Evolutionary conservation across 1,140 invertebrate species (phyloP), one percentile per base, ranked within the genome.

Genomic region (Apis cerana): DNA sequence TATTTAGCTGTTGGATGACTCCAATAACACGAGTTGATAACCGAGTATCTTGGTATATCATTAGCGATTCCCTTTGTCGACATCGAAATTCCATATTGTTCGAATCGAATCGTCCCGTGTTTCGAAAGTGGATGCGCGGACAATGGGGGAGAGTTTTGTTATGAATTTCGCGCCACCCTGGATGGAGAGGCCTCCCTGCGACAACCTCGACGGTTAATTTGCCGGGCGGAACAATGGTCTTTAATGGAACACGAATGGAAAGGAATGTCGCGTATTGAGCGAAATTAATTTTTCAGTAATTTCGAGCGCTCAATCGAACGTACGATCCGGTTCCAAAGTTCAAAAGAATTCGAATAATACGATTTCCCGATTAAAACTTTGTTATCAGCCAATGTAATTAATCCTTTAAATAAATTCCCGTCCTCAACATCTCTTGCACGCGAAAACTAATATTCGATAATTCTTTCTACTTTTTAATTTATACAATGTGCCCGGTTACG

Each of bases 1-100:
- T 89, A 89, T 90, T 87, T 89, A 80, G 75, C 62, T 78, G 83
- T 81, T 80, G 74, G 62, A 87, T 86, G 86, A 27, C 27, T 27
- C 27, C 27, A 89, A 90, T 86, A 85, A 33, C 87, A 81, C 84
- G 84, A 27, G 27, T 84, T 59, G 69, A 84, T 27, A 27, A 80
- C 82, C 79, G 65, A 56, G 23, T 72, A 50, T 71, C 15, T 13
- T 1, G 4, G n/a, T 9, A 50, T 50, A 50, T 52, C 71, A 87
- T 82, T 77, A 43, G 67, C 62, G 52, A 62, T 76, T 62, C 71
- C 65, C 71, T 43, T 43, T 43, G 1, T 54, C 33, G 67, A 56
- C 61, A 56, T n/a, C 27, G 62, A 79, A 76, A 82, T 85, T 82
- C 56, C 72, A 23, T 59, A 50, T 59, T 75, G 52, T 69, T 81